Evolutionary conservation across 2,113 vertebrate species (phyloP), one percentile per base, ranked within the genome.

Genomic region (Cygnus buccinator): DNA sequence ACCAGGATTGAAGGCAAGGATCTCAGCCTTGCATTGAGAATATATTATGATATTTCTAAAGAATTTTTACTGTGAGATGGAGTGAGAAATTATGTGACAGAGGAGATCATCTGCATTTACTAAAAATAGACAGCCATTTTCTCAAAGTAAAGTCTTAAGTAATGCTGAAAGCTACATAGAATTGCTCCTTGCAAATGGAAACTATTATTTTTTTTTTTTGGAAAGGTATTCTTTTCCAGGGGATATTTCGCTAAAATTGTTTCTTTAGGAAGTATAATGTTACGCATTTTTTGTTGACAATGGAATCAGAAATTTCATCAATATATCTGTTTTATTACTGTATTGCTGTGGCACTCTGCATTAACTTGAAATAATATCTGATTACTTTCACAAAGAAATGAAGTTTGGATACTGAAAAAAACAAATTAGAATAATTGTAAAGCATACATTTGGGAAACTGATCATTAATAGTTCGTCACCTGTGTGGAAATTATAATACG

Each of bases 141-240:
- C 54, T 17, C 3, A 13, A 87, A 89, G 57, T 2, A 73, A 18
- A 14, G 11, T 65, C 11, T 62, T 61, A 65, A 68, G 22, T 71
- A 90, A 65, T 50, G 82, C 31, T 78, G 31, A 78, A 80, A 72
- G 26, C 23, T 86, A 13, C 58, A 84, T 84, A 83, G 29, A 84
- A 55, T 55, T 87, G 58, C 8, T 84, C 3, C 17, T 35, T 11
- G 20, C 61, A 54, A 83, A 73, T 66, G 33, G 21, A 74, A 84
- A 44, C 5, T 33, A 3, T 59, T 22, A 26, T 4, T 77, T 89
- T 48, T 48, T 46, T 46, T 48, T 48, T 48, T 48, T 72, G 13
- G 4, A 4, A 68, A 87, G 14, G 22, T 75, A 21, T 17, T 10
- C 1, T 50, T 77, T 87, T 70, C 15, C 25, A 52, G 11, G 10